Evolutionary conservation across 2,888 invertebrate genomes (phyloP), one percentile per base, ranked within the genome.

Genomic region (Xylocampa areola): DNA sequence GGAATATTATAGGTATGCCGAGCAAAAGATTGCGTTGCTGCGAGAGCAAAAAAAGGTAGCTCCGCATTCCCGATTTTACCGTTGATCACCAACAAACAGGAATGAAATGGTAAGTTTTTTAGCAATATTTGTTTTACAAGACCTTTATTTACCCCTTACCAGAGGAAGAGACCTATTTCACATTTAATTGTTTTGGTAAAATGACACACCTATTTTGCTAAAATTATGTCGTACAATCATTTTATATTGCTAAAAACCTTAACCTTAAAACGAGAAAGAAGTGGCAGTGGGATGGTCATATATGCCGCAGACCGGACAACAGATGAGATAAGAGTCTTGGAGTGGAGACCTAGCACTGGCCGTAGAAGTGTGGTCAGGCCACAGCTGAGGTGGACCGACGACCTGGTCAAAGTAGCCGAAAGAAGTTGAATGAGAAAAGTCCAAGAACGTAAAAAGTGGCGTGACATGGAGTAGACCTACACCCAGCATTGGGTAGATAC

Each of bases 211-310:
- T 73, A 73, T 35, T 75, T 75, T 49, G 0, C 21, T 0, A 45
- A 50, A 40, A 72, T 75, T 1, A 74, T 79, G 76, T 48, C 71
- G 0, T 77, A 71, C 16, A 76, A 75, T 16, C 13, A 72, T 5
- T 77, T 53, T 33, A 25, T 66, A 2, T 27, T 73, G 11, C 27
- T 77, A 19, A 76, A 74, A 50, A 17, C 39, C 1, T 23, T 71
- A n/a, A n/a, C n/a, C n/a, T n/a, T n/a, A n/a, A n/a, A n/a, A n/a
- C n/a, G n/a, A n/a, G n/a, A n/a, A n/a, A n/a, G n/a, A n/a, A n/a
- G n/a, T n/a, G n/a, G n/a, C n/a, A n/a, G n/a, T n/a, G n/a, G n/a
- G n/a, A n/a, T n/a, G n/a, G n/a, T n/a, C n/a, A n/a, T n/a, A n/a
- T n/a, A n/a, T n/a, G n/a, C n/a, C n/a, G n/a, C n/a, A n/a, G n/a